These are phyloP conservation scores for Polydrusus tereticollis DNA, from an alignment of 2,888 invertebrate species.

Conservation along the genomic window DNA sequence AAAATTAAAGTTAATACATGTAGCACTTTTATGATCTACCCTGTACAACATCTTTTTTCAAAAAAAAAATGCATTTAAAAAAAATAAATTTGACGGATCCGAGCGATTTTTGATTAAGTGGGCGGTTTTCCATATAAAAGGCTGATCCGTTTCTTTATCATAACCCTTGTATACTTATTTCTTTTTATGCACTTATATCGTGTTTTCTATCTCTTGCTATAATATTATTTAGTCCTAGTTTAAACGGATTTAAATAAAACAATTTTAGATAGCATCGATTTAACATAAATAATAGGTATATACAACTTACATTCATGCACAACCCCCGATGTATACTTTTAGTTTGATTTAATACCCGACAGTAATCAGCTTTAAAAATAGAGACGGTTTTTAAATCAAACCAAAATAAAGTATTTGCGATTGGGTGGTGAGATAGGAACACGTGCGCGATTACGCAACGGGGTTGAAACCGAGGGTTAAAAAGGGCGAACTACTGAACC, in stretches of 20 bases:
- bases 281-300: constrained; percentile 2
- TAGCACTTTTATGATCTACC: too few species aligned
- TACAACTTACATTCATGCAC: background rate
- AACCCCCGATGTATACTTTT: constrained; percentile 17
- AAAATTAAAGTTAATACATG: too few species aligned
- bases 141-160: too few species aligned
- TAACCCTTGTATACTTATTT: too few species aligned
- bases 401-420: constrained; percentile 52
- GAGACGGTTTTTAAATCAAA: constrained; percentile 50
- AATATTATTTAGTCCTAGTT: background rate
- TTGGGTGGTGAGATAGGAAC: constrained; percentile 53
- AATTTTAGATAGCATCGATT: constrained; percentile 17
- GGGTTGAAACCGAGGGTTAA: constrained; percentile 36
- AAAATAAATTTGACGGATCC: too few species aligned
- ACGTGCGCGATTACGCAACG: constrained; percentile 48
- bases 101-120: too few species aligned
- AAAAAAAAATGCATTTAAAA: too few species aligned
- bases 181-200: too few species aligned
- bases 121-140: too few species aligned
- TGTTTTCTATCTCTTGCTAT: background rate
- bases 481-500: constrained; percentile 37
- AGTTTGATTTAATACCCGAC: constrained; percentile 38
- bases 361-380: constrained; percentile 45
- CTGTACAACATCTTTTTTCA: too few species aligned
- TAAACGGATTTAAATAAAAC: constrained; percentile 14